phyloP scores from a whole-genome alignment of 2,113 vertebrate genomes.

The Chaetura pelagica region DNA sequence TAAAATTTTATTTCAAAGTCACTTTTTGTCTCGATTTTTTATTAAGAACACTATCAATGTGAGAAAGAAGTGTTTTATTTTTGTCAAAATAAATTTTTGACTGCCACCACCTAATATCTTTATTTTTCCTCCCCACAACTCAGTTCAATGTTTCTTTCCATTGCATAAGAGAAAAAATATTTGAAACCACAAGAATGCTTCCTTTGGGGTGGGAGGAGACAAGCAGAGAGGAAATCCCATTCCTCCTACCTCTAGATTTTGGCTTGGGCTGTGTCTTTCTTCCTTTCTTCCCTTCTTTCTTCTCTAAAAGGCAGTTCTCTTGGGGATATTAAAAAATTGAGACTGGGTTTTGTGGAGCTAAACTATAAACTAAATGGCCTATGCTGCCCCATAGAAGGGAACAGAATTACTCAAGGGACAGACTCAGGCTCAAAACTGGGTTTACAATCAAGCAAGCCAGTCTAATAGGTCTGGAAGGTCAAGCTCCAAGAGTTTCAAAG shows the following conservation, averaged over 20 bases:
- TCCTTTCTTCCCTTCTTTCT: not conserved
- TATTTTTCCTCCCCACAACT: not conserved
- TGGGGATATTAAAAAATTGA: conserved; percentile 34
- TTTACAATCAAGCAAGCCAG: not conserved
- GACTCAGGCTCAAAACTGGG: not conserved
- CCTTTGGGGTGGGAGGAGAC: conserved; percentile 18
- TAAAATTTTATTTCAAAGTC: not conserved
- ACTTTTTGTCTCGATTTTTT: not conserved
- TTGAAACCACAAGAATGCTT: conserved; percentile 51
- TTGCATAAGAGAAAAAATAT: conserved; percentile 28
- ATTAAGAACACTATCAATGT: not conserved
- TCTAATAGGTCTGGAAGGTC: not conserved
- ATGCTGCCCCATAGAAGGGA: not conserved
- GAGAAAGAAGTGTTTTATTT: not conserved
- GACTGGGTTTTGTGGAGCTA: conserved; percentile 17
- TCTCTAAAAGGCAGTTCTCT: not conserved
- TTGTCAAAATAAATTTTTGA: not conserved
- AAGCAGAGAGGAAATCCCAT: conserved; percentile 40
- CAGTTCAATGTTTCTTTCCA: conserved; percentile 24
- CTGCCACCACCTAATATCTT: not conserved
- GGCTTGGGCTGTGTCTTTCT: not conserved
- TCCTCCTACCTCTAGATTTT: not conserved
- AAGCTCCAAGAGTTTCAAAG: conserved; percentile 13
- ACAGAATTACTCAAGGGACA: not conserved
- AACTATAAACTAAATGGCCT: not conserved